phyloP scores from a whole-genome alignment of 2,113 vertebrate species.

The Chloropsis hardwickii region DNA sequence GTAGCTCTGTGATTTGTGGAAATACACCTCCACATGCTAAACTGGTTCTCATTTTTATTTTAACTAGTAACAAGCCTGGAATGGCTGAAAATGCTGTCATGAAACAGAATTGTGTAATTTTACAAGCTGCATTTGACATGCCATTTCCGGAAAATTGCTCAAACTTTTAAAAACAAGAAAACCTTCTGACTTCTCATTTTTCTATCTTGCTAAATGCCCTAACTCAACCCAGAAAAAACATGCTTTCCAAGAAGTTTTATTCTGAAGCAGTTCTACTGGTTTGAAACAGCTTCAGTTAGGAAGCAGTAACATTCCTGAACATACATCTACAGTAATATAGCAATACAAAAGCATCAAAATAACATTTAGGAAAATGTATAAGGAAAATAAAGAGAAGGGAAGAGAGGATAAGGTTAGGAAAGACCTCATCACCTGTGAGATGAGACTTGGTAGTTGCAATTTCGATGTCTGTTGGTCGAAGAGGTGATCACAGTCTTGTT shows the following conservation, averaged over 20 bases:
- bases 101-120: not conserved
- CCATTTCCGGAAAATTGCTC: not conserved
- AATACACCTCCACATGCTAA: not conserved
- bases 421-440: not conserved
- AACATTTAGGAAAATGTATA: not conserved
- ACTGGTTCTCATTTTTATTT: not conserved
- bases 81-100: not conserved
- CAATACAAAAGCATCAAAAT: not conserved
- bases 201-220: not conserved
- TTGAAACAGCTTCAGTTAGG: not conserved
- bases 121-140: not conserved
- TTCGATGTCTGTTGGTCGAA: fast-evolving
- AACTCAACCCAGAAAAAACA: not conserved
- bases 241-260: not conserved
- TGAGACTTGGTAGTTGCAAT: not conserved
- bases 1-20: not conserved
- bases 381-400: not conserved
- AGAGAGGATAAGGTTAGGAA: not conserved
- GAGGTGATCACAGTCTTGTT: not conserved
- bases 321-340: too few species aligned
- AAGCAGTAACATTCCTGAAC: not conserved
- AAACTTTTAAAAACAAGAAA: not conserved
- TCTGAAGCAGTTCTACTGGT: not conserved
- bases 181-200: not conserved
- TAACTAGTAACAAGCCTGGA: not conserved